phyloP scores from a whole-genome alignment of 2,797 vertebrate species.

The Ptychobarbus kaznakovi region DNA sequence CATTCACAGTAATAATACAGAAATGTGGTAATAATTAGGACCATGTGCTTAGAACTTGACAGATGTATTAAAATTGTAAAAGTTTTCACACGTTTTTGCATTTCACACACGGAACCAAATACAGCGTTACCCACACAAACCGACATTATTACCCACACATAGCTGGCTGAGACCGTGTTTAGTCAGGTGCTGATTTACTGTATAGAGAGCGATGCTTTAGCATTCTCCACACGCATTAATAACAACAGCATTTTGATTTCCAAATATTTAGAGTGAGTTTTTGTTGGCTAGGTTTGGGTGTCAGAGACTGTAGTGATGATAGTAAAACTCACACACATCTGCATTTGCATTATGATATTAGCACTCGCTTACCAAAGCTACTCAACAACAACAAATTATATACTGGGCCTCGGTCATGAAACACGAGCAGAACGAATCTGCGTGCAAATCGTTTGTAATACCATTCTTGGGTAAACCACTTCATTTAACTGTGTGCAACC shows the following conservation, averaged over 20 bases:
- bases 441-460: not conserved
- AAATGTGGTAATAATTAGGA: constrained; percentile 17
- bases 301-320: constrained; percentile 20
- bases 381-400: constrained; percentile 3
- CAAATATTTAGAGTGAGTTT: constrained; percentile 52
- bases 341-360: constrained; percentile 12
- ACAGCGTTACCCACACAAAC: not conserved
- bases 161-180: constrained; percentile 54
- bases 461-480: not conserved
- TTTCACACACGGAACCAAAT: constrained; percentile 28
- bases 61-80: constrained; percentile 5
- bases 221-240: constrained; percentile 35
- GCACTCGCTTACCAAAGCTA: constrained; percentile 13
- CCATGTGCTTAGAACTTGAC: not conserved
- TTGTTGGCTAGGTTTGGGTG: constrained; percentile 41
- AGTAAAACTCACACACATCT: constrained; percentile 35
- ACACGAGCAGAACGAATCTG: not conserved
- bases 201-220: constrained; percentile 14
- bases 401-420: not conserved
- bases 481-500: not conserved
- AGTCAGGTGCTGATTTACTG: constrained; percentile 56
- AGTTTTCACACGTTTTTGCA: constrained; percentile 30
- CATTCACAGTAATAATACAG: not conserved
- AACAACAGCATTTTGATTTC: constrained; percentile 51
- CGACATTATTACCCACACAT: constrained; percentile 31